A percentile compares a stretch with the other conserved stretches of the same genome.
Conservation (phyloP, 1,140 invertebrate species). For the Drosophila mayri region DNA sequence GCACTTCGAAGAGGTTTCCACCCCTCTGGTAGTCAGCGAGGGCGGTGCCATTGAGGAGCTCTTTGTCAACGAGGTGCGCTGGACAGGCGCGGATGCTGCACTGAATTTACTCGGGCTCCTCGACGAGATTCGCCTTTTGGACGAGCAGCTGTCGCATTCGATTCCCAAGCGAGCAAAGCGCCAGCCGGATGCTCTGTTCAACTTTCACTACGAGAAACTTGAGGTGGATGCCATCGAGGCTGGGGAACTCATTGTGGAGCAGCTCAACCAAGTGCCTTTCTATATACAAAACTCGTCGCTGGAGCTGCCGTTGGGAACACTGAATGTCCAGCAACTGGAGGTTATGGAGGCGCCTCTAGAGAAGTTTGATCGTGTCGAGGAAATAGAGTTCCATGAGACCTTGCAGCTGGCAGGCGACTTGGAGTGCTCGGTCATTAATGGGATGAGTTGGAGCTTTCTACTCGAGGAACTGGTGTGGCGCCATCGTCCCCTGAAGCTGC, state of each 20-base stretch:
- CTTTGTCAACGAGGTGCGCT: conserved; percentile 57
- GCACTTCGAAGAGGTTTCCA: conserved; percentile 35
- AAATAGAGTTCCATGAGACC: conserved; percentile 19
- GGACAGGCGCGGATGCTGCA: conserved; percentile 53
- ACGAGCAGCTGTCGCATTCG: not conserved
- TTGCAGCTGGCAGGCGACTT: conserved; percentile 56
- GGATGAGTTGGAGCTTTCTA: conserved; percentile 75
- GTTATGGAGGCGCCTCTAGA: conserved; percentile 27
- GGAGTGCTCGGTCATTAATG: conserved; percentile 75
- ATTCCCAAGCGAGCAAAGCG: conserved; percentile 37
- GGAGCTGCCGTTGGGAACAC: conserved; percentile 44
- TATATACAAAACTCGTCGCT: conserved; percentile 68
- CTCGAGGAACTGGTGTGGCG: conserved; percentile 82
- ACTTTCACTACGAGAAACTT: conserved; percentile 53
- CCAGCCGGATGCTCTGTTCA: conserved; percentile 34
- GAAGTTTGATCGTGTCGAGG: not conserved
- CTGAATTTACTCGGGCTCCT: conserved; percentile 55
- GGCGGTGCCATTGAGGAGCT: conserved; percentile 54
- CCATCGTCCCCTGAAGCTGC: conserved; percentile 73
- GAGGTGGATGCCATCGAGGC: conserved; percentile 61
- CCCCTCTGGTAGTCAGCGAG: conserved; percentile 48
- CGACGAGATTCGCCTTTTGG: conserved; percentile 51
- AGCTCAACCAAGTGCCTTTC: conserved; percentile 62
- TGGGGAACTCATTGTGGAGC: conserved; percentile 48
- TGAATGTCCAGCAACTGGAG: conserved; percentile 58